Conservation (phyloP, 2,113 vertebrate genomes). For the Chionomys nivalis region DNA sequence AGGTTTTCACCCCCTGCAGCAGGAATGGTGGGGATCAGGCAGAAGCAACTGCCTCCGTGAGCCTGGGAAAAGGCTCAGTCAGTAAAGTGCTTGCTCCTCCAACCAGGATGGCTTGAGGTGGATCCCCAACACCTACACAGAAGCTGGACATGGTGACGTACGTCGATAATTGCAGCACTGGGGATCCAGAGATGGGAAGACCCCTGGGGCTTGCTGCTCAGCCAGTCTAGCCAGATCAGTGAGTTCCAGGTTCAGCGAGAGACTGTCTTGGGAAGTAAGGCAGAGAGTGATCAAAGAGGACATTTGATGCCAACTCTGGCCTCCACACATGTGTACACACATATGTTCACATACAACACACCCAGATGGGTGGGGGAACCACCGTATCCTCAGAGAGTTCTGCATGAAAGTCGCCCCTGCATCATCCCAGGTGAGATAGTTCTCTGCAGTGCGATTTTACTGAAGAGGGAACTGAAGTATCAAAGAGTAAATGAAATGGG, state of each 20-base stretch:
- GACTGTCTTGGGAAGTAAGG: not conserved
- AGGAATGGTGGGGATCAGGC: not conserved
- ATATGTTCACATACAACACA: not conserved
- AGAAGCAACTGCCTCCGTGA: not conserved
- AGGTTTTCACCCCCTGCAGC: not conserved
- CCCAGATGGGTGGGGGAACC: not conserved
- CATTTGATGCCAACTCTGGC: not conserved
- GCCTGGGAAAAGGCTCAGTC: not conserved
- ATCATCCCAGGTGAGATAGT: fast-evolving
- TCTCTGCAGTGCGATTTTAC: too few species aligned
- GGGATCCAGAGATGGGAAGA: not conserved
- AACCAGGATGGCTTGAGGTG: not conserved
- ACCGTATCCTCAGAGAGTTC: not conserved
- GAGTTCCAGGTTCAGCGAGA: not conserved
- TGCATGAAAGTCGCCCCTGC: not conserved
- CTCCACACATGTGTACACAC: not conserved
- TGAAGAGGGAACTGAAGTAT: not conserved
- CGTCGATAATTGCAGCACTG: not conserved
- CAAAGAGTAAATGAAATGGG: not conserved
- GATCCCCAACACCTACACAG: not conserved
- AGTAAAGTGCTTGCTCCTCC: not conserved
- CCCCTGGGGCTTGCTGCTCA: not conserved
- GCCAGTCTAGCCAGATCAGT: not conserved
- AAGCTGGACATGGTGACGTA: not conserved
- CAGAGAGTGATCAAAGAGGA: not conserved